These are phyloP conservation scores for Aphelenchoides bicaudatus DNA, from an alignment of 2,888 invertebrate genomes.

Conservation along the genomic window DNA sequence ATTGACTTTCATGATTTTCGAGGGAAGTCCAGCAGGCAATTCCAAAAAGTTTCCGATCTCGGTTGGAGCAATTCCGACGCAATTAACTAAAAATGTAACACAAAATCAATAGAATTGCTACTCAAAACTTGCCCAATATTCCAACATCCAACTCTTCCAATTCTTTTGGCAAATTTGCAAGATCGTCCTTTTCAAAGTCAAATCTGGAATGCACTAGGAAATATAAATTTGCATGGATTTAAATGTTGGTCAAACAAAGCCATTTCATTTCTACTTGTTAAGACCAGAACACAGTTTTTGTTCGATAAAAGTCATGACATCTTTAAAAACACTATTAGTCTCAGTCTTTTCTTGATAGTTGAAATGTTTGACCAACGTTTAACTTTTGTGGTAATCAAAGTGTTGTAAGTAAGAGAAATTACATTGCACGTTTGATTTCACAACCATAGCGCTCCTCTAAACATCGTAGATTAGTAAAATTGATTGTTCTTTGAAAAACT, in stretches of 20 bases:
- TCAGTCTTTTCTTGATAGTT: too few species aligned
- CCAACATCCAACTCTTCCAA: constrained; percentile 46
- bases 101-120: neutral
- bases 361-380: too few species aligned
- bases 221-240: too few species aligned
- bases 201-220: constrained; percentile 33
- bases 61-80: constrained; percentile 57
- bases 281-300: too few species aligned
- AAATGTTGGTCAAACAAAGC: neutral
- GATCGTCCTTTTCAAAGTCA: constrained; percentile 53
- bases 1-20: constrained; percentile 55
- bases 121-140: constrained; percentile 45
- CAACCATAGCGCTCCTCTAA: constrained; percentile 14
- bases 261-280: neutral
- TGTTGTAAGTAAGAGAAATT: too few species aligned
- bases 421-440: constrained; percentile 30
- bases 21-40: constrained; percentile 45
- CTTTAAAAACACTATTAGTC: too few species aligned
- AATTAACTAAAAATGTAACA: constrained; percentile 39
- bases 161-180: constrained; percentile 42
- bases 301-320: too few species aligned
- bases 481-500: neutral
- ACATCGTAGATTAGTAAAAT: neutral
- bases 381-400: too few species aligned
- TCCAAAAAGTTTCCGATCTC: constrained; percentile 51